Base-by-base conservation (phyloP, 2,113 vertebrate genomes). In the Barnardius zonarius region DNA sequence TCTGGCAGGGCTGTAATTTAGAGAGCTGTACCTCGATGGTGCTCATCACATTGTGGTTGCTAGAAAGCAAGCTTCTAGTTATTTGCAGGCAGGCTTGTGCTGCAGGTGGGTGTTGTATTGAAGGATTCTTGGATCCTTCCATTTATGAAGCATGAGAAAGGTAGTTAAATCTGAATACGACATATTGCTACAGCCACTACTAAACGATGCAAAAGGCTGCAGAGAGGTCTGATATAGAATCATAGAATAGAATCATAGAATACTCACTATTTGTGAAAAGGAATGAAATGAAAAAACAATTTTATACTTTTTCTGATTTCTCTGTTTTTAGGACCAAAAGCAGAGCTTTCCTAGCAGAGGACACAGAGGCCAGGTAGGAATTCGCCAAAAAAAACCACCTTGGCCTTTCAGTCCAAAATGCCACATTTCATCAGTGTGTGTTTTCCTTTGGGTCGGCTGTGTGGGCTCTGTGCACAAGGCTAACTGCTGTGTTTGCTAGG, bases 61-160 rank as follows among this genome's bases (percentile, higher is more conserved):
- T 98, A 55, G 99, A 97, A 74, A 97, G 96, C 98, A 99, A 74
- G 98, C 98, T 83, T 98, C 99, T 74, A 99, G 96, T 67, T 98
- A 97, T 97, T 97, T 98, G 98, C 98, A 99, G 64, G 27, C 35
- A 35, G 57, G 98, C 84, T 93, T 98, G 99, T 93, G 98, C 97
- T 57, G 98, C 96, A 82, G 97, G 97, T 25, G 98, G 98, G 89
- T 4, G 98, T 95, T 9, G 51, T 2, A 28, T 98, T 98, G 93
- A 99, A 99, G 97, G 98, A 98, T 62, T 98, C 98, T 73, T 98
- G 98, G 79, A 98, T 99, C 77, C 98, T 98, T 43, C 98, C 98
- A 7, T 98, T 99, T 86, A 93, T 70, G 93, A 37, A 97, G 39
- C 81, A 73, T 8, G 12, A 69, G 54, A 55, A 46, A 54, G 62